Evolutionary conservation across 2,797 vertebrate genomes (phyloP).

Genomic region (Agapornis canus): DNA sequence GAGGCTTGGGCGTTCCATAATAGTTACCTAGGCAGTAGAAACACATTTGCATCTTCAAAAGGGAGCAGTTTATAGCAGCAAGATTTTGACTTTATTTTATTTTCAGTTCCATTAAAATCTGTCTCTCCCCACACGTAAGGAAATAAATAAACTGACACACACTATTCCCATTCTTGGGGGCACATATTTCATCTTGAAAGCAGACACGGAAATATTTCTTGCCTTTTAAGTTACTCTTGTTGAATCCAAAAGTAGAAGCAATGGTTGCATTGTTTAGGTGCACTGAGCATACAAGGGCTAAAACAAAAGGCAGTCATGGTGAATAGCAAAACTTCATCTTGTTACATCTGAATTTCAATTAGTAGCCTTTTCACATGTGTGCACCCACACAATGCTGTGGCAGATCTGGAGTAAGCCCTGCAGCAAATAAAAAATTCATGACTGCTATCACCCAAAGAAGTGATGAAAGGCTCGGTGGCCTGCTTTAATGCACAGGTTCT

Average conservation of each 20-base stretch:
- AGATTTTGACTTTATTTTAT: background rate
- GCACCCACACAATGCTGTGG: constrained; percentile 66
- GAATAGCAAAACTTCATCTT: constrained; percentile 74
- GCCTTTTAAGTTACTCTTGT: constrained; percentile 36
- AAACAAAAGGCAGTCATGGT: constrained; percentile 74
- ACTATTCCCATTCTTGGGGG: background rate
- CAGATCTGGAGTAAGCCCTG: constrained; percentile 61
- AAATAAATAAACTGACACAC: background rate
- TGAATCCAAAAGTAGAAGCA: constrained; percentile 49
- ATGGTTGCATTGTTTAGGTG: constrained; percentile 72
- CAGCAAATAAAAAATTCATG: constrained; percentile 79
- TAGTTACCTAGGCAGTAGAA: constrained; percentile 97
- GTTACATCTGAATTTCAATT: constrained; percentile 81
- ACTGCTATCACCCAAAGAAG: constrained; percentile 45
- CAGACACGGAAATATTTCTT: constrained; percentile 27
- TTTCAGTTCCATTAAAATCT: background rate
- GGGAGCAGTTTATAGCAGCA: constrained; percentile 31
- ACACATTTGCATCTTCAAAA: constrained; percentile 87
- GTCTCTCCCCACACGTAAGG: background rate
- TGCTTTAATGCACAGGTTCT: constrained; percentile 62
- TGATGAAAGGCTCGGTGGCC: constrained; percentile 65
- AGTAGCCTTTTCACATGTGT: constrained; percentile 63
- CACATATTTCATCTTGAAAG: constrained; percentile 45
- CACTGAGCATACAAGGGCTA: constrained; percentile 68
- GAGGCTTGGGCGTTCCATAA: constrained; percentile 99